A percentile compares a stretch with the other conserved stretches of the same genome.
Conservation (phyloP, 2,113 vertebrate species). For the Trachemys scripta region DNA sequence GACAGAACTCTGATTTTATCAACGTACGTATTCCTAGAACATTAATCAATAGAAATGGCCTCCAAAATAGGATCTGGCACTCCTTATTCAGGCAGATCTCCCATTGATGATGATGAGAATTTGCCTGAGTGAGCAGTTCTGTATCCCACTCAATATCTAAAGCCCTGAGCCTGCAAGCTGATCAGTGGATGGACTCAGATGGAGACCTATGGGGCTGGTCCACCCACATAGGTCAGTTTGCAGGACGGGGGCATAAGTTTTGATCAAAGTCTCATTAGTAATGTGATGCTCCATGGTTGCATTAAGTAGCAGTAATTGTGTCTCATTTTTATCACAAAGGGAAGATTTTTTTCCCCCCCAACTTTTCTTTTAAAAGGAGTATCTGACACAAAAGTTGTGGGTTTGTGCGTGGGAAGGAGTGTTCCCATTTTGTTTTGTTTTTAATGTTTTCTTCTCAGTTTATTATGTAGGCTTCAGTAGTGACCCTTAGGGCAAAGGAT, state of each 20-base stretch:
- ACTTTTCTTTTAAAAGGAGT: background rate
- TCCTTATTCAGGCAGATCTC: background rate
- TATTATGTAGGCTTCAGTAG: background rate
- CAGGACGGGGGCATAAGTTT: background rate
- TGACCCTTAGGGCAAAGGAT: background rate
- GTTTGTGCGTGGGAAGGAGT: background rate
- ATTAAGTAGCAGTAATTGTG: background rate
- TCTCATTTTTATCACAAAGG: background rate
- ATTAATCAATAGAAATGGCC: background rate
- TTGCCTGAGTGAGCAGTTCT: background rate
- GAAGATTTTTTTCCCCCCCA: background rate
- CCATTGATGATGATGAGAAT: background rate
- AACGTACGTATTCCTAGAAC: background rate
- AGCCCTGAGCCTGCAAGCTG: background rate
- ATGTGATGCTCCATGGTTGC: background rate
- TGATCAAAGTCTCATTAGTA: background rate
- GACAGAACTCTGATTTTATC: background rate
- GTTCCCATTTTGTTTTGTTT: background rate
- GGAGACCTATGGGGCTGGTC: background rate
- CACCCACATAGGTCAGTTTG: rapidly evolving
- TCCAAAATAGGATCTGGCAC: background rate
- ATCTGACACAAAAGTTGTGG: background rate
- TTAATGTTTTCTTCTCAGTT: background rate
- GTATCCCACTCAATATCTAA: background rate
- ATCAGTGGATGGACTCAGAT: background rate